phyloP scores from a whole-genome alignment of 2,797 vertebrate species.

The Lates japonicus region DNA sequence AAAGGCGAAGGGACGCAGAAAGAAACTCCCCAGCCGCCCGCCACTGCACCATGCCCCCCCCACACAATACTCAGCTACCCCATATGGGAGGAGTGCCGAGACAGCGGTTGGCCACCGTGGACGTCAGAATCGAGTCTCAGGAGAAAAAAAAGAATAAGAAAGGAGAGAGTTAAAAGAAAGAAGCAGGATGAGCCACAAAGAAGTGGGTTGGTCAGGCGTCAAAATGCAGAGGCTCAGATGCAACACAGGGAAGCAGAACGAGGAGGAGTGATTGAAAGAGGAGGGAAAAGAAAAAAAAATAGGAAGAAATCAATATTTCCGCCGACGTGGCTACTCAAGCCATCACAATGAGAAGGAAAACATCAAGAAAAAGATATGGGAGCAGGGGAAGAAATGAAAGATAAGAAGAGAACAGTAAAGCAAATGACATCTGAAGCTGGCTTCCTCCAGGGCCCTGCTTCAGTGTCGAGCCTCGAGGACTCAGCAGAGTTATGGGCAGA shows the following conservation, averaged over 20 bases:
- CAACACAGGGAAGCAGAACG: slow-evolving; percentile 49
- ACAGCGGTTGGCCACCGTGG: slow-evolving; percentile 50
- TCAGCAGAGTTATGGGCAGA: slow-evolving; percentile 84
- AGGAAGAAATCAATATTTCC: slow-evolving; percentile 86
- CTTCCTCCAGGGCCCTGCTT: slow-evolving; percentile 85
- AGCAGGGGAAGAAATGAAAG: slow-evolving; percentile 86
- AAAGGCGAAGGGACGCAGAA: slow-evolving; percentile 58
- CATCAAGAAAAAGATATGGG: slow-evolving; percentile 90
- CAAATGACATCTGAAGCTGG: slow-evolving; percentile 89
- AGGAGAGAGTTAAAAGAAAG: slow-evolving; percentile 38
- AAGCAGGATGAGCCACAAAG: slow-evolving; percentile 61
- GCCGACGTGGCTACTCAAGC: slow-evolving; percentile 83
- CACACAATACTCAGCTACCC: slow-evolving; percentile 39
- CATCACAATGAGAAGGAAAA: slow-evolving; percentile 87
- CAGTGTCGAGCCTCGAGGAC: slow-evolving; percentile 77
- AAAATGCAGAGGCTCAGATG: slow-evolving; percentile 62
- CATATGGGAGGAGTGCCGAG: slow-evolving; percentile 56
- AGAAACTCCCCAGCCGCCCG: slow-evolving; percentile 12
- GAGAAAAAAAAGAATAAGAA: slow-evolving; percentile 27
- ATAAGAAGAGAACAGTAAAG: slow-evolving; percentile 89
- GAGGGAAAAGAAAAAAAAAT: background rate
- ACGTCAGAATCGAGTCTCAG: slow-evolving; percentile 55
- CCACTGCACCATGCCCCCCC: background rate
- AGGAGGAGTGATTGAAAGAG: slow-evolving; percentile 41
- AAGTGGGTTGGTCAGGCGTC: slow-evolving; percentile 69